phyloP scores from a whole-genome alignment of 37 sponge, comb jelly and placozoan genomes.

The Ianthella basta region DNA sequence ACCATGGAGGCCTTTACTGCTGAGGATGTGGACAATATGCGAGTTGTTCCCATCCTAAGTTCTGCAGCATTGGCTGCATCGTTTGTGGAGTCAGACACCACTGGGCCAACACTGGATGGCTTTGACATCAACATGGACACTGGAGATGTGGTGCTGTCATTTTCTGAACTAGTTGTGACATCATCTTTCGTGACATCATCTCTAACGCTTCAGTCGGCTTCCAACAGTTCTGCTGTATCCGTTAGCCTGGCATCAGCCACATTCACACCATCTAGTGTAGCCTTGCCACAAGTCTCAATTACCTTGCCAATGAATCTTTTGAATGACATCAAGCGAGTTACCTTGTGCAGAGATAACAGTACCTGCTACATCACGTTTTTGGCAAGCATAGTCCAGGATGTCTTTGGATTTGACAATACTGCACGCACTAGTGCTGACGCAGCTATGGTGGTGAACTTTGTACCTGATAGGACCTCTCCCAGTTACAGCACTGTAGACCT shows the following conservation, averaged over 20 bases:
- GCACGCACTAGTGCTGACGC: slow-evolving; percentile 46
- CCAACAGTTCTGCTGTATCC: neutral
- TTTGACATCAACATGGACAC: slow-evolving; percentile 81
- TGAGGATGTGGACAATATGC: slow-evolving; percentile 49
- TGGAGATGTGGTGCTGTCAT: slow-evolving; percentile 64
- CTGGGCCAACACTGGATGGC: slow-evolving; percentile 58
- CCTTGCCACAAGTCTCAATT: slow-evolving; percentile 47
- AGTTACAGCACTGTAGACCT: slow-evolving; percentile 21
- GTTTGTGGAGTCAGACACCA: slow-evolving; percentile 55
- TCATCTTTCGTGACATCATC: slow-evolving; percentile 25
- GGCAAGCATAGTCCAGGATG: slow-evolving; percentile 67
- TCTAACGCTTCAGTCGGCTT: slow-evolving; percentile 39
- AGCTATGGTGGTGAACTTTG: slow-evolving; percentile 50
- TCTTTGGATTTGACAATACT: slow-evolving; percentile 31
- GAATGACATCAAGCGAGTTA: slow-evolving; percentile 59
- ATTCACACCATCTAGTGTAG: slow-evolving; percentile 23
- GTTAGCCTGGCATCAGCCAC: slow-evolving; percentile 48
- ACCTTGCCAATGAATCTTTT: slow-evolving; percentile 49
- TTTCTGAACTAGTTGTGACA: slow-evolving; percentile 72
- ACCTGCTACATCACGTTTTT: slow-evolving; percentile 70
- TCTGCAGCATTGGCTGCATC: slow-evolving; percentile 44
- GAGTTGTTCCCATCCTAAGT: slow-evolving; percentile 49
- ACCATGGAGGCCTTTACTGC: slow-evolving; percentile 46
- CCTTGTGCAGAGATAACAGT: slow-evolving; percentile 35
- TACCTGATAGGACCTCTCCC: slow-evolving; percentile 58